Evolutionary conservation across 1,140 invertebrate genomes (phyloP).

Genomic region (Hycleus cichorii): DNA sequence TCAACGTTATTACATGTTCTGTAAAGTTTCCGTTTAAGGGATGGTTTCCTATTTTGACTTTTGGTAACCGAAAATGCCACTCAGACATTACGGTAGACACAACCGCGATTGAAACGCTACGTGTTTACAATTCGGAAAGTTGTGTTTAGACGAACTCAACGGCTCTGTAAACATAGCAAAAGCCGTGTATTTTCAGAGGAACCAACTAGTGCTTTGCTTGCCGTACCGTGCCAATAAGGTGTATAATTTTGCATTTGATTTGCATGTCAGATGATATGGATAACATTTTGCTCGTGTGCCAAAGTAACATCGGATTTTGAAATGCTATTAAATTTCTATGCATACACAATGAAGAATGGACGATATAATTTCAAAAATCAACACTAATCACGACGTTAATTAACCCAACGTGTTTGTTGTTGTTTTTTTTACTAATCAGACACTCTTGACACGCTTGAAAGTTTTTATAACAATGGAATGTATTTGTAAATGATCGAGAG

Average conservation of each 20-base stretch:
- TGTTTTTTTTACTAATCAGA: too few relatives aligned
- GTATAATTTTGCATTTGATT: conserved; percentile 41
- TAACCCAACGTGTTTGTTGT: too few relatives aligned
- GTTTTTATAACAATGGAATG: too few relatives aligned
- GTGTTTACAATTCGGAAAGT: conserved; percentile 21
- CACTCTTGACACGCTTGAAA: too few relatives aligned
- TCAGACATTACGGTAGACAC: conserved; percentile 16
- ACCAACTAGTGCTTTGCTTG: conserved; percentile 15
- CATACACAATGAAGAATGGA: conserved; percentile 37
- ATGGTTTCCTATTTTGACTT: too few relatives aligned
- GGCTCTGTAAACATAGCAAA: conserved; percentile 20
- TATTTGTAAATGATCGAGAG: too few relatives aligned
- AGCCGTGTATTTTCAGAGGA: conserved; percentile 23
- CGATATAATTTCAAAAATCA: background rate
- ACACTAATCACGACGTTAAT: too few relatives aligned
- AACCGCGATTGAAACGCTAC: conserved; percentile 21
- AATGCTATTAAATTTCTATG: conserved; percentile 40
- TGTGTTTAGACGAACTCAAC: conserved; percentile 18
- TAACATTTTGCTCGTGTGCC: conserved; percentile 36
- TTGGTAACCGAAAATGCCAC: conserved; percentile 5
- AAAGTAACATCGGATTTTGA: conserved; percentile 35
- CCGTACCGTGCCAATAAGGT: conserved; percentile 33
- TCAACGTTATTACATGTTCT: too few relatives aligned
- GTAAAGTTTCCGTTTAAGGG: too few relatives aligned
- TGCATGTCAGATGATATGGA: conserved; percentile 39